Conservation (phyloP, 2,888 invertebrate species). For the Melanchra persicariae region DNA sequence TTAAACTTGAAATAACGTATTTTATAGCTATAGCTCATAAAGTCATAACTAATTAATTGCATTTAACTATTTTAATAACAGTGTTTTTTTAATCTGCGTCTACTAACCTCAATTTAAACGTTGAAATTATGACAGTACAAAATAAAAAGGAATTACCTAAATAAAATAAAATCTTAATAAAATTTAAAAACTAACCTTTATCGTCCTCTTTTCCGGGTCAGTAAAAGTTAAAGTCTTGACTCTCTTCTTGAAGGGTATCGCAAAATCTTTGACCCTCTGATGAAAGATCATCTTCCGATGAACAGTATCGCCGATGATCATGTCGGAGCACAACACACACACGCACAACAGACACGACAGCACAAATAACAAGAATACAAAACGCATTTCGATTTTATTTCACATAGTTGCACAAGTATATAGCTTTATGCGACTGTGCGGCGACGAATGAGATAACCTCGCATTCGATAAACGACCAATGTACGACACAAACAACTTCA, state of each 20-base stretch:
- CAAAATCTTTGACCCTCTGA: slow-evolving; percentile 86
- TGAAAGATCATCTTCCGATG: slow-evolving; percentile 89
- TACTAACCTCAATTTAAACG: not conserved
- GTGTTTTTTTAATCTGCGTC: not conserved
- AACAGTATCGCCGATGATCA: slow-evolving; percentile 87
- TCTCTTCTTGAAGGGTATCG: slow-evolving; percentile 87
- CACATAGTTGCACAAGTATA: slow-evolving; percentile 70
- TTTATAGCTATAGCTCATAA: too few relatives aligned
- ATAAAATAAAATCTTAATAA: not conserved
- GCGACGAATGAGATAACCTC: slow-evolving; percentile 78
- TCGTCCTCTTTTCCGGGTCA: slow-evolving; percentile 84
- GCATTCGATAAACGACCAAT: slow-evolving; percentile 64
- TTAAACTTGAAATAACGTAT: too few relatives aligned
- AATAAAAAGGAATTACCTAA: not conserved
- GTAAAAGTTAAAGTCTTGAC: slow-evolving; percentile 81
- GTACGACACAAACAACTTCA: slow-evolving; percentile 71
- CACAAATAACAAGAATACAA: slow-evolving; percentile 74
- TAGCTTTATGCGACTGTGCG: slow-evolving; percentile 51
- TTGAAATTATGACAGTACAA: not conserved
- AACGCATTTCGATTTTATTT: slow-evolving; percentile 82
- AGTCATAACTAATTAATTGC: too few relatives aligned
- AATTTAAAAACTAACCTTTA: slow-evolving; percentile 77
- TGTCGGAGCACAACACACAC: slow-evolving; percentile 79
- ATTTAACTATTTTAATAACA: too few relatives aligned
- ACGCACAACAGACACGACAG: slow-evolving; percentile 74